Percentiles rank a stretch among this genome's conserved stretches.
Conservation (phyloP, 2,797 vertebrate species). For the Leuciscus waleckii region DNA sequence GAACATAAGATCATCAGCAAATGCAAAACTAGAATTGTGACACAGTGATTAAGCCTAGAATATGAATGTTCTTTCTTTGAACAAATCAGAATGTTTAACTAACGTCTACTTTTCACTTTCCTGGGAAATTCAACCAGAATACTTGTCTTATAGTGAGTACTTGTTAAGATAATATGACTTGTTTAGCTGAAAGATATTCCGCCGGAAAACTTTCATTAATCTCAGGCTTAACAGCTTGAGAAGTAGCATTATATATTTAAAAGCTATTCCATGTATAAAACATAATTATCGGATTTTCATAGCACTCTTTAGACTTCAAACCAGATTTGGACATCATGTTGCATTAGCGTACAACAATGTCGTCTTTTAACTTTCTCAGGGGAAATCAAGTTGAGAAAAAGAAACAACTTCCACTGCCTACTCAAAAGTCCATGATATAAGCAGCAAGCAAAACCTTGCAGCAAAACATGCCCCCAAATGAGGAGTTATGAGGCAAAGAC, state of each 20-base stretch:
- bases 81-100: neutral
- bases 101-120: neutral
- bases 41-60: neutral
- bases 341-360: neutral
- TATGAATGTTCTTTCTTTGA: neutral
- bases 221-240: conserved; percentile 22
- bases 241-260: neutral
- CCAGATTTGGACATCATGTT: neutral
- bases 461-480: conserved; percentile 11
- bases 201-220: neutral
- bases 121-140: neutral
- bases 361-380: neutral
- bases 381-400: conserved; percentile 10
- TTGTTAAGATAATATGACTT: neutral
- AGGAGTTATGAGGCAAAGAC: conserved; percentile 65
- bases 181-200: neutral
- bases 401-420: neutral
- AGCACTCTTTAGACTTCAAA: neutral
- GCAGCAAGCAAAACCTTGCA: neutral
- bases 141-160: neutral
- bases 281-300: neutral
- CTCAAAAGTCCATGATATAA: conserved; percentile 10
- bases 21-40: neutral
- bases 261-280: neutral
- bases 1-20: neutral